Base-by-base conservation (phyloP, 2,888 invertebrate species). In the Margaritifera margaritifera region DNA sequence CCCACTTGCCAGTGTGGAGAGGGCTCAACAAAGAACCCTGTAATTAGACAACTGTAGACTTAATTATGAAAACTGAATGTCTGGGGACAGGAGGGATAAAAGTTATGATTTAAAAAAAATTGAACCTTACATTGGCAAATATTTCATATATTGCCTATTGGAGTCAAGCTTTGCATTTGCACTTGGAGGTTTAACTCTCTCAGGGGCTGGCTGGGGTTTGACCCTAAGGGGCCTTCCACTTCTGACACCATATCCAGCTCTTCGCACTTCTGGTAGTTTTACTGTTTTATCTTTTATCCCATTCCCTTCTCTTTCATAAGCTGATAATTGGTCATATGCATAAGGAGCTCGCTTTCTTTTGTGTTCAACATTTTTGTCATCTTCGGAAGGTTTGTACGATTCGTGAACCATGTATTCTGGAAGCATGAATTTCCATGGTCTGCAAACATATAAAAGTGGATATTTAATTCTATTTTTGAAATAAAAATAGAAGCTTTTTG, bases 381-480 rank as follows among this genome's bases (percentile, higher is more conserved):
- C 66, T 18, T 51, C 5, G 93, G 94, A 1, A 91, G 93, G 74
- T 92, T 79, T 95, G 94, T 81, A 77, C 11, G 77, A 67, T 53
- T 86, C 81, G 64, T 88, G 86, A 1, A 87, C 86, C 88, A 88
- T 88, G 73, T 86, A 87, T 50, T 87, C 87, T 52, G 88, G 88
- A 59, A 86, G 78, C 56, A 84, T 69, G 65, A 86, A 86, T 68
- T 83, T 79, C 73, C 85, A 86, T 8, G 78, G 68, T 54, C 85
- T 87, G 72, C 42, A 42, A 42, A 15, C 42, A 42, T 3, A 15
- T 42, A 57, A 24, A 19, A 19, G 57, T 19, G 6, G 25, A 22
- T 8, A 18, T 54, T 55, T 22, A 22, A 54, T 50, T 20, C 20
- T 6, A 8, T 4, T 50, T 2, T 51, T 53, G 20, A 22, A 55